Percentiles rank a stretch among this genome's conserved stretches.
Conservation (phyloP, 2,888 invertebrate species). For the Ophioninae sp. region DNA sequence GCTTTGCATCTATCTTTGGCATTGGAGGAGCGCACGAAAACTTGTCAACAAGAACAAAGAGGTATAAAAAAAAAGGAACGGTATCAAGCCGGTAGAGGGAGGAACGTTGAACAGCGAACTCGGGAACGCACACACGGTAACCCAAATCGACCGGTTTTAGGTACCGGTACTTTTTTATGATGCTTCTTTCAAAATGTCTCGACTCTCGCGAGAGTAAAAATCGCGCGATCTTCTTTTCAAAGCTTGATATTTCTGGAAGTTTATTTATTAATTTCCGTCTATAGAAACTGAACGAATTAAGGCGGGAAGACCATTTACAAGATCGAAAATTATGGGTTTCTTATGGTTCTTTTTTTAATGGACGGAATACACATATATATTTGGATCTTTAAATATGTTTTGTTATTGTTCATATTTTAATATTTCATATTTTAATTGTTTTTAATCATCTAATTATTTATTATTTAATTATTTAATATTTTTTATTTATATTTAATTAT, state of each 20-base stretch:
- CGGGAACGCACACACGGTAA: slow-evolving; percentile 56
- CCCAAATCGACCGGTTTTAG: slow-evolving; percentile 61
- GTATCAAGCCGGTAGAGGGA: slow-evolving; percentile 6
- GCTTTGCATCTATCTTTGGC: slow-evolving; percentile 40
- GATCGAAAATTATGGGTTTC: too few relatives aligned
- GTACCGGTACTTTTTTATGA: slow-evolving; percentile 36
- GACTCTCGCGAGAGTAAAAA: slow-evolving; percentile 5
- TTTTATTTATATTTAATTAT: too few relatives aligned
- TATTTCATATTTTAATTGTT: too few relatives aligned
- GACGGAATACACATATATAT: too few relatives aligned
- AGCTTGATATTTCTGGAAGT: too few relatives aligned
- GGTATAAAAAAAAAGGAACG: slow-evolving; percentile 17
- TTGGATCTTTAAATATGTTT: too few relatives aligned
- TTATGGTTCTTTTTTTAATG: too few relatives aligned
- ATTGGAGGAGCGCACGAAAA: slow-evolving; percentile 20
- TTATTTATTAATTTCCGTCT: not conserved
- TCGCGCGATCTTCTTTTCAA: not conserved
- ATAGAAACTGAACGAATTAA: too few relatives aligned
- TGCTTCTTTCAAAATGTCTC: slow-evolving; percentile 8
- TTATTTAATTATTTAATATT: too few relatives aligned
- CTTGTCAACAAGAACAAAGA: slow-evolving; percentile 34
- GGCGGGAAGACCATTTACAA: too few relatives aligned
- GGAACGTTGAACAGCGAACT: slow-evolving; percentile 28
- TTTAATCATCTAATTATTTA: too few relatives aligned
- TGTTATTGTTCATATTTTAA: too few relatives aligned